Evolutionary conservation across 1,140 invertebrate genomes (phyloP).

Genomic region (Vanessa atalanta): DNA sequence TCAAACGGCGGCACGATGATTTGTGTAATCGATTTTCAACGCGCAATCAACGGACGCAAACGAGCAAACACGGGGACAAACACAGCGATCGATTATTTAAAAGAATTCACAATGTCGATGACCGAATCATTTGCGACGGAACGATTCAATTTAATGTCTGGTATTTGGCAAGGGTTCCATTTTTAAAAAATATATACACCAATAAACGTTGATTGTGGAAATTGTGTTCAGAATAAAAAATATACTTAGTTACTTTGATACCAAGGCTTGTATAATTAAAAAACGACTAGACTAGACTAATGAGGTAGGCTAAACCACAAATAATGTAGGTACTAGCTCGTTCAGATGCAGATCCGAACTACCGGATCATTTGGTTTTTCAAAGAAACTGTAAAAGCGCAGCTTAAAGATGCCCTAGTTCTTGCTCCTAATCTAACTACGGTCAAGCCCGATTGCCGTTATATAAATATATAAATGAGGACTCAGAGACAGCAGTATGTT

Average conservation of each 20-base stretch:
- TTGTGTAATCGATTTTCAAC: constrained; percentile 69
- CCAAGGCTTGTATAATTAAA: too few species aligned
- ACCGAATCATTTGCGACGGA: constrained; percentile 36
- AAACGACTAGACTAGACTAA: too few species aligned
- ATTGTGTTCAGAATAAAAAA: not conserved
- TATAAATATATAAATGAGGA: too few species aligned
- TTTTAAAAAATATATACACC: constrained; percentile 5
- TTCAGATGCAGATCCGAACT: too few species aligned
- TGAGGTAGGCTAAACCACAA: too few species aligned
- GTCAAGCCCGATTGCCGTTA: too few species aligned
- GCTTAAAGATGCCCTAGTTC: too few species aligned
- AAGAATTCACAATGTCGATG: constrained; percentile 15
- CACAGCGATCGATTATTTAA: constrained; percentile 60
- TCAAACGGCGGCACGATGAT: constrained; percentile 35
- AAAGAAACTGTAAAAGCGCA: too few species aligned
- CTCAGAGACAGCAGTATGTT: too few species aligned
- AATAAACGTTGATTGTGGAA: not conserved
- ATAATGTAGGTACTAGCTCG: too few species aligned
- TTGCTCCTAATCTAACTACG: too few species aligned
- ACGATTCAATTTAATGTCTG: constrained; percentile 25
- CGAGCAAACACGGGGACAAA: constrained; percentile 66
- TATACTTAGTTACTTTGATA: not conserved
- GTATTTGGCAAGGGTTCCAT: constrained; percentile 15
- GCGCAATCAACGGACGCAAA: constrained; percentile 70
- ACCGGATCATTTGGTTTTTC: too few species aligned